Conservation (phyloP, 2,888 invertebrate species). For the Cephus rjabovi region DNA sequence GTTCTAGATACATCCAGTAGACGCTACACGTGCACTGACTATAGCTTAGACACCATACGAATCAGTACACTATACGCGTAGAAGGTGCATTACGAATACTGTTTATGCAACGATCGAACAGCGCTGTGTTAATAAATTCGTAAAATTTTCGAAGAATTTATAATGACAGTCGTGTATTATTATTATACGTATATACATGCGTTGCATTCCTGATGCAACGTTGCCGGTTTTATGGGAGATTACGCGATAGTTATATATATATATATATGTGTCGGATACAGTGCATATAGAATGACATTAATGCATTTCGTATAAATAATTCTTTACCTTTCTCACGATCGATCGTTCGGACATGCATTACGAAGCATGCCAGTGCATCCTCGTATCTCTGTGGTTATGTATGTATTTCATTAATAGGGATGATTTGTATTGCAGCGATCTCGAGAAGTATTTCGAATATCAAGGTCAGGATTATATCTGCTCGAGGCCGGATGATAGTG, state of each 20-base stretch:
- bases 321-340: slow-evolving; percentile 35
- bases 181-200: neutral
- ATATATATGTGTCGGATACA: neutral
- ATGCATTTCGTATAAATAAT: slow-evolving; percentile 29
- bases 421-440: slow-evolving; percentile 66
- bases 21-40: neutral
- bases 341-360: slow-evolving; percentile 28
- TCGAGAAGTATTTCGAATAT: slow-evolving; percentile 88
- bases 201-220: neutral
- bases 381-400: slow-evolving; percentile 33
- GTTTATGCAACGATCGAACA: neutral
- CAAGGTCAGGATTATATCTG: slow-evolving; percentile 98
- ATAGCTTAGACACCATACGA: neutral
- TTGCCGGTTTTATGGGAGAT: neutral
- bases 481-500: slow-evolving; percentile 90
- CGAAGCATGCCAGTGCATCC: slow-evolving; percentile 6
- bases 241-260: neutral
- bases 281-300: neutral
- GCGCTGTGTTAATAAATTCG: neutral
- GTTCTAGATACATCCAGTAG: neutral
- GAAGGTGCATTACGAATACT: neutral
- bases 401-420: slow-evolving; percentile 16
- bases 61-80: neutral
- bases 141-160: neutral
- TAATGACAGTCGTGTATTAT: neutral